These are phyloP conservation scores for Pseudochaenichthys georgianus DNA, from an alignment of 2,797 vertebrate species.

Conservation along the genomic window DNA sequence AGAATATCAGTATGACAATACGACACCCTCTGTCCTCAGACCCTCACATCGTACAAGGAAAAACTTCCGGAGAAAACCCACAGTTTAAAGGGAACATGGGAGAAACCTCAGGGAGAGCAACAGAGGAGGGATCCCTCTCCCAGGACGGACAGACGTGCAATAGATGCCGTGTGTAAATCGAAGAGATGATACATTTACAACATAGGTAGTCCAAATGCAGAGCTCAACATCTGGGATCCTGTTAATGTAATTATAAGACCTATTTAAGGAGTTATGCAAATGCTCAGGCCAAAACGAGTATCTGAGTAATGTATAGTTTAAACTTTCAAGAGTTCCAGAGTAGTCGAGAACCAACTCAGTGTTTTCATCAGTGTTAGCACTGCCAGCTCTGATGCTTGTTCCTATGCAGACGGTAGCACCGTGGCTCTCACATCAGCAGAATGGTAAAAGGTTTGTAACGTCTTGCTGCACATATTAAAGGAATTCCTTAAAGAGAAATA, in stretches of 20 bases:
- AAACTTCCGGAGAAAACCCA: too few relatives aligned
- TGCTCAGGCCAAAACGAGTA: not conserved
- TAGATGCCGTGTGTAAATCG: too few relatives aligned
- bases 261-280: slow-evolving; percentile 1
- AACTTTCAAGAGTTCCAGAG: slow-evolving; percentile 25
- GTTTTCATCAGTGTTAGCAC: slow-evolving; percentile 34
- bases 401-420: slow-evolving; percentile 26
- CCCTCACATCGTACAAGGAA: too few relatives aligned
- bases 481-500: slow-evolving; percentile 6
- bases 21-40: too few relatives aligned
- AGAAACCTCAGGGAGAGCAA: too few relatives aligned
- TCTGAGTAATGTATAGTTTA: not conserved
- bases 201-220: too few relatives aligned
- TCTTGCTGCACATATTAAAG: slow-evolving; percentile 10
- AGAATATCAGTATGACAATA: too few relatives aligned
- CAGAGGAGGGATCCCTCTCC: too few relatives aligned
- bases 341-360: slow-evolving; percentile 11
- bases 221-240: not conserved
- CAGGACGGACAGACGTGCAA: too few relatives aligned
- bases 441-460: slow-evolving; percentile 8
- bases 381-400: slow-evolving; percentile 31
- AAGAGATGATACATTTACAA: too few relatives aligned
- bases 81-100: too few relatives aligned
- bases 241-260: not conserved
- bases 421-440: slow-evolving; percentile 14